These are phyloP conservation scores for Globicephala melas DNA, from an alignment of 2,113 vertebrate genomes.

Conservation along the genomic window DNA sequence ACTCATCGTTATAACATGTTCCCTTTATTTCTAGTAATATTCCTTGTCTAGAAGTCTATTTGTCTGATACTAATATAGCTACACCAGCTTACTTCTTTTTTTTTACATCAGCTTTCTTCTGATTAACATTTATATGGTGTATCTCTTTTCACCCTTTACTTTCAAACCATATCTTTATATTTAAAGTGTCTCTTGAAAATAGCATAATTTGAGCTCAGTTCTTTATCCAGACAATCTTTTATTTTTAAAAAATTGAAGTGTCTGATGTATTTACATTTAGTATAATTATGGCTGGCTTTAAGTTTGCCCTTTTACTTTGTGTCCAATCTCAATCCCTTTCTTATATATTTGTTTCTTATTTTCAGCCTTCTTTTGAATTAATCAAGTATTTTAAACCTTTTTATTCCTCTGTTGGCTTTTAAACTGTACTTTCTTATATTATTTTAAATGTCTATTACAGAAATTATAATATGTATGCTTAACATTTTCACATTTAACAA, in stretches of 20 bases:
- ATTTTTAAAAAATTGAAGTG: background rate
- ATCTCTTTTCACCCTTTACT: background rate
- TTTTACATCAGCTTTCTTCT: background rate
- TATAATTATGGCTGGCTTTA: background rate
- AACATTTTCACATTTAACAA: background rate
- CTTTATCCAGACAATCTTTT: background rate
- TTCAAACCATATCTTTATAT: conserved; percentile 9
- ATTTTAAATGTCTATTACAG: conserved; percentile 9
- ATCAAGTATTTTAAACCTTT: background rate
- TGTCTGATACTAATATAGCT: background rate
- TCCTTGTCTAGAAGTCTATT: background rate
- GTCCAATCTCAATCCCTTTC: background rate
- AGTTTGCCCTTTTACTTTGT: background rate
- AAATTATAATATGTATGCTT: background rate
- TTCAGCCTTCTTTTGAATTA: background rate
- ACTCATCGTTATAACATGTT: background rate
- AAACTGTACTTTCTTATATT: background rate
- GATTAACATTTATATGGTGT: background rate
- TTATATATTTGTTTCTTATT: background rate
- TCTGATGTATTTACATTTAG: background rate
- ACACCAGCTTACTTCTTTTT: background rate
- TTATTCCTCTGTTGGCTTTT: conserved; percentile 31
- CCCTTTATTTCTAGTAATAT: background rate
- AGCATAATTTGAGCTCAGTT: background rate
- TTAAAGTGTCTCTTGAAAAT: background rate